Percentiles rank a stretch among this genome's conserved stretches.
These are phyloP conservation scores for Torymus auratus DNA, from an alignment of 2,888 invertebrate species.

Conservation along the genomic window DNA sequence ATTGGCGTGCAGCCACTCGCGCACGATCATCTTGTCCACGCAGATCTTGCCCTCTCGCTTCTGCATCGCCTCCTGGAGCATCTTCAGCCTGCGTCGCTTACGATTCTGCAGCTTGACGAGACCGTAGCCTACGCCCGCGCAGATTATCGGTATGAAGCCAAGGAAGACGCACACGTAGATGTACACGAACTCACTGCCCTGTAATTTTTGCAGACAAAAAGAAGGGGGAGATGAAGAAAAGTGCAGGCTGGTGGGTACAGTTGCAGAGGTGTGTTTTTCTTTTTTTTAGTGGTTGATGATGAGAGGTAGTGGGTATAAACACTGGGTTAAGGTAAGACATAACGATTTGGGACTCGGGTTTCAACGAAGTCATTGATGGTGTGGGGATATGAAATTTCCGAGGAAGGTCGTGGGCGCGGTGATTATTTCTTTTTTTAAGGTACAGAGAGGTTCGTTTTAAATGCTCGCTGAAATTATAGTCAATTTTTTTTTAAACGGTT, in stretches of 20 bases:
- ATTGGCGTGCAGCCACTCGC: constrained; percentile 96
- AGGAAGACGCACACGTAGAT: constrained; percentile 96
- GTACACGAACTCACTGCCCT: constrained; percentile 98
- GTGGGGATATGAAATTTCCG: too few relatives aligned
- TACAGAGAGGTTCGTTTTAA: too few relatives aligned
- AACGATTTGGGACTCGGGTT: too few relatives aligned
- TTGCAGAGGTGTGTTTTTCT: too few relatives aligned
- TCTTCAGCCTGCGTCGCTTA: constrained; percentile 86
- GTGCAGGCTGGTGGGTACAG: neutral
- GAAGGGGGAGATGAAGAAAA: neutral
- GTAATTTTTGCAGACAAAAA: constrained; percentile 64
- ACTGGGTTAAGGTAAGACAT: too few relatives aligned
- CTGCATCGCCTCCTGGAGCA: constrained; percentile 87
- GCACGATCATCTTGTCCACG: constrained; percentile 94
- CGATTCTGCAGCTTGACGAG: constrained; percentile 94
- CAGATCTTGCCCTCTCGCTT: constrained; percentile 81
- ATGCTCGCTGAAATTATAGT: too few relatives aligned
- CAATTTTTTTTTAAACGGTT: neutral
- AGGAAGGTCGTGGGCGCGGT: too few relatives aligned
- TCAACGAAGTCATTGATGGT: too few relatives aligned
- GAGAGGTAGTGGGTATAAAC: too few relatives aligned
- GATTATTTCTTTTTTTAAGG: too few relatives aligned
- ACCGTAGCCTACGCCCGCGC: constrained; percentile 94
- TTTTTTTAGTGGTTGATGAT: too few relatives aligned
- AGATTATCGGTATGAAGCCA: constrained; percentile 93